Conservation (phyloP, 2,797 vertebrate genomes). For the Alosa sapidissima region DNA sequence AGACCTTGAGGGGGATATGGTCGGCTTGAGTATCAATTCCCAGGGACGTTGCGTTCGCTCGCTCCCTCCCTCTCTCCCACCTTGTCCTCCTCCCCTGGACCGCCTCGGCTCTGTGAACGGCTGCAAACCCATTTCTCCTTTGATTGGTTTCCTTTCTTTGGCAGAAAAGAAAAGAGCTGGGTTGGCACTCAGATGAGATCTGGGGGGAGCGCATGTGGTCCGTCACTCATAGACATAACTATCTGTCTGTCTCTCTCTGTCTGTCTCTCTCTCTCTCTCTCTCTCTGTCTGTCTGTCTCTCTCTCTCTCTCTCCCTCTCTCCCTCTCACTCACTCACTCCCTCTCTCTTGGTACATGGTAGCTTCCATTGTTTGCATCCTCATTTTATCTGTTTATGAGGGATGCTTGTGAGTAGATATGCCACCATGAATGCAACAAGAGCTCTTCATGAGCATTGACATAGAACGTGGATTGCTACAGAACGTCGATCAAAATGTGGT, state of each 20-base stretch:
- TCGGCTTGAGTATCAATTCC: constrained; percentile 56
- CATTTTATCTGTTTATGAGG: background rate
- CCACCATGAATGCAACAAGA: background rate
- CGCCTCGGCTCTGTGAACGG: background rate
- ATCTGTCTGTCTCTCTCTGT: background rate
- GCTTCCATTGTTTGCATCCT: background rate
- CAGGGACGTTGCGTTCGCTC: constrained; percentile 30
- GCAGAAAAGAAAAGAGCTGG: constrained; percentile 40
- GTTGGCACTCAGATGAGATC: background rate
- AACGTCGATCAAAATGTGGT: background rate
- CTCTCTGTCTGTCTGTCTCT: background rate
- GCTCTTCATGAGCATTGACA: background rate
- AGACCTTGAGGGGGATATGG: constrained; percentile 55
- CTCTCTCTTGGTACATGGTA: background rate
- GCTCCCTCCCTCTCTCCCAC: constrained; percentile 25
- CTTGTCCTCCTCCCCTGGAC: constrained; percentile 39
- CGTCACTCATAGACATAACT: background rate
- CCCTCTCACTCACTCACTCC: background rate
- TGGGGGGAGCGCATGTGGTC: constrained; percentile 15
- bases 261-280: background rate
- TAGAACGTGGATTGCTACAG: background rate
- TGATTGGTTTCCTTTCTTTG: constrained; percentile 61
- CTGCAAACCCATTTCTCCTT: constrained; percentile 57
- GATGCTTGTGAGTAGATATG: background rate
- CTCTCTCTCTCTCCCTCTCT: background rate